Base-by-base conservation (phyloP, 1,140 invertebrate species). In the Drosophila dunni region DNA sequence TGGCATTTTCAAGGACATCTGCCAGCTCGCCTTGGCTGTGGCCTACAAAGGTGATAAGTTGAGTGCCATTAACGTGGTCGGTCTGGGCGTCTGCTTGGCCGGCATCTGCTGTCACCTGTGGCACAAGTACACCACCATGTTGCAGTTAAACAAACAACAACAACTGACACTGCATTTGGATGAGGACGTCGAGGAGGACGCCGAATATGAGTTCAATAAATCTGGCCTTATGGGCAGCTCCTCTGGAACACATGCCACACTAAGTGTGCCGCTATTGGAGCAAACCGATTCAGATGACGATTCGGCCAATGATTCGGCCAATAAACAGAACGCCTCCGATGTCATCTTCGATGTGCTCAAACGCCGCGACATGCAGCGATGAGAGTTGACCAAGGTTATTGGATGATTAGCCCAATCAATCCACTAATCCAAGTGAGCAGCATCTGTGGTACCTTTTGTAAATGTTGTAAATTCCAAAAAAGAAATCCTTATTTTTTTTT, bases 1-100 rank as follows among this genome's bases (percentile, higher is more conserved):
- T 63, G 98, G 98, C 53, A 98, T 99, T 91, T 97, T 99, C 91
- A 99, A 99, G 97, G 98, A 99, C 95, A 95, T 99, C 78, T 96
- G 96, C 83, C 98, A 97, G 71, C 92, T 99, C 68, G 94, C 96
- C 7, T 92, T 99, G 80, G 98, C 98, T 10, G 95, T 97, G 65
- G 94, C 95, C 78, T 94, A 96, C 62, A 97, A 97, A 89, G 96
- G 97, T 11, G 98, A 99, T 92, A 93, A 95, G 78, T 94, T 99
- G 81, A 97, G 95, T 67, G 85, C 93, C 1, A 93, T 99, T 2
- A 99, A 99, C 93, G 94, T 96, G 15, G 93, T 97, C 20, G 98
- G 98, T 2, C 93, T 99, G 40, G 91, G 96, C 7, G 93, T 99
- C 9, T 99, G 98, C 91, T 93, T 99, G 67, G 93, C 95, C 53